A percentile compares a stretch with the other conserved stretches of the same genome.
phyloP scores from a whole-genome alignment of 2,888 invertebrate genomes.

The Polydrusus tereticollis region DNA sequence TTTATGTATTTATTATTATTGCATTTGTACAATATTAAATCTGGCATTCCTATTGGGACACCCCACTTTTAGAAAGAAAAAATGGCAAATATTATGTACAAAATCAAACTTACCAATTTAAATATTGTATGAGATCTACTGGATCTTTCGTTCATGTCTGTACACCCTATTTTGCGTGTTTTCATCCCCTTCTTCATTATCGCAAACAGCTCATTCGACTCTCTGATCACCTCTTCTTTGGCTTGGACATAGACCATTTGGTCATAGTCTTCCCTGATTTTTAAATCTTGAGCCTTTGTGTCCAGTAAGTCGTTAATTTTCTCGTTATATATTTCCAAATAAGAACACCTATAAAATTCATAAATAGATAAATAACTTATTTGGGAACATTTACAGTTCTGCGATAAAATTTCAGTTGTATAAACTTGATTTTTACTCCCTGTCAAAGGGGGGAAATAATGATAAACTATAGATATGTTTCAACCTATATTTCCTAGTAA shows the following conservation, averaged over 20 bases:
- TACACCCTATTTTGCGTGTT: conserved; percentile 81
- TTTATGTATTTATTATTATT: no score
- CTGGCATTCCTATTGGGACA: no score
- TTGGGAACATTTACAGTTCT: no score
- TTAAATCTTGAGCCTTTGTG: conserved; percentile 72
- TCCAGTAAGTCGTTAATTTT: conserved; percentile 82
- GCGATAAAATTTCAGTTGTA: no score
- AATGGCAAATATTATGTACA: background rate
- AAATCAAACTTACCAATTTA: conserved; percentile 77
- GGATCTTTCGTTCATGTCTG: conserved; percentile 90
- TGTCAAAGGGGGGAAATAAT: no score
- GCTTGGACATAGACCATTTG: conserved; percentile 76
- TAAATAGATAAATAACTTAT: no score
- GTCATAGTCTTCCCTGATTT: conserved; percentile 74
- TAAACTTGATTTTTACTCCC: no score
- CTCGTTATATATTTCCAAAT: conserved; percentile 92
- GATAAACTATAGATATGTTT: no score
- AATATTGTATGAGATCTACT: conserved; percentile 93
- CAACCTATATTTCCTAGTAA: background rate
- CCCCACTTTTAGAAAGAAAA: no score
- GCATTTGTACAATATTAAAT: no score
- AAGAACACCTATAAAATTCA: conserved; percentile 81
- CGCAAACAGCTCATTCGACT: conserved; percentile 73
- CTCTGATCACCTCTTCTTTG: conserved; percentile 75
- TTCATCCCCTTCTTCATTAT: conserved; percentile 76